Evolutionary conservation across 2,113 vertebrate genomes (phyloP).

Genomic region (Zosterops japonicus): DNA sequence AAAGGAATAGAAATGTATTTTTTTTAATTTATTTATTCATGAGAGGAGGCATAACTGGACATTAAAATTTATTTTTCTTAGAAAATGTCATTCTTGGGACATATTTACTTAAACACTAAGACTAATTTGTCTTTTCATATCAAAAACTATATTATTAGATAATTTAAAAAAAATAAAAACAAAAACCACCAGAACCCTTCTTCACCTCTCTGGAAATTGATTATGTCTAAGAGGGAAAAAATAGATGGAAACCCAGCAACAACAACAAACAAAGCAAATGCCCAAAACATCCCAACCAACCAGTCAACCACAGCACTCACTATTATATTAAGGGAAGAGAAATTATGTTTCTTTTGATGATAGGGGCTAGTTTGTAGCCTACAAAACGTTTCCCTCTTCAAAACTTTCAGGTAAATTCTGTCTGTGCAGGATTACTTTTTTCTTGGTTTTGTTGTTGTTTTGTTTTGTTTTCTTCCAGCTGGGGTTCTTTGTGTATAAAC

Average conservation of each 20-base stretch:
- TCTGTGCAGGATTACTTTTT: background rate
- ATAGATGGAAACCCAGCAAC: background rate
- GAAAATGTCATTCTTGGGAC: background rate
- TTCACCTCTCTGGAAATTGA: background rate
- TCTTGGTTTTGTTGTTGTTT: background rate
- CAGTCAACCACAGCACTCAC: background rate
- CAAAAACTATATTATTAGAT: fast-evolving
- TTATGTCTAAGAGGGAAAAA: background rate
- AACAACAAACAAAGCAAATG: background rate
- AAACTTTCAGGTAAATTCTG: background rate
- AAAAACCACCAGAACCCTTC: fast-evolving
- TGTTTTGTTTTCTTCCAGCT: background rate
- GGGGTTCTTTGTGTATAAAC: background rate
- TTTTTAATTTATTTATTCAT: background rate
- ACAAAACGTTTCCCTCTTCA: background rate
- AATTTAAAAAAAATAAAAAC: background rate
- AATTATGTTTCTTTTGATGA: background rate
- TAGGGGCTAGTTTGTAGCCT: background rate
- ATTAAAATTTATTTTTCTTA: background rate
- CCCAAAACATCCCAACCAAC: background rate
- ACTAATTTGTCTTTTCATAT: background rate
- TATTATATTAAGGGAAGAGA: background rate
- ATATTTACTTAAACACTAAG: background rate
- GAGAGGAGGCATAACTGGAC: background rate
- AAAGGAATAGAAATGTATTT: background rate